These are phyloP conservation scores for Cyanoderma ruficeps DNA, from an alignment of 2,113 vertebrate genomes.

Conservation along the genomic window DNA sequence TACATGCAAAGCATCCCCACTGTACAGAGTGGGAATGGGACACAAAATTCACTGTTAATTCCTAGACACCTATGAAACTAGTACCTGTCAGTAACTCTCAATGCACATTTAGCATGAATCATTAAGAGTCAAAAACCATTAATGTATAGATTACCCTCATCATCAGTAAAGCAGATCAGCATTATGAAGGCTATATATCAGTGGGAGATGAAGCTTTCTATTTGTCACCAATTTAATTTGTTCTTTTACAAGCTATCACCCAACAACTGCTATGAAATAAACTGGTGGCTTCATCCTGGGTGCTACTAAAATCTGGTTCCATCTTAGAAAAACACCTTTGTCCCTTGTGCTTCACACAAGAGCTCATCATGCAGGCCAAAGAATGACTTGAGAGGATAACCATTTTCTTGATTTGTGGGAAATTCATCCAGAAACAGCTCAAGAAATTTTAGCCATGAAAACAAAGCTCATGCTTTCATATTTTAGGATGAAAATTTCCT, in stretches of 20 bases:
- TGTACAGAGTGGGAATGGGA: neutral
- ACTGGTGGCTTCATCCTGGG: neutral
- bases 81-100: neutral
- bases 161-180: neutral
- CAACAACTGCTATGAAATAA: neutral
- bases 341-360: neutral
- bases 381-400: neutral
- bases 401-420: neutral
- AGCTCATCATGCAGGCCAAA: neutral
- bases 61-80: neutral
- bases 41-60: neutral
- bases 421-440: neutral
- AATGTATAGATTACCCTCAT: neutral
- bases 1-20: neutral
- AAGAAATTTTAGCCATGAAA: neutral
- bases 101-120: neutral
- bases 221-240: neutral
- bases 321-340: neutral
- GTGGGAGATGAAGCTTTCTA: neutral
- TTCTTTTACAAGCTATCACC: neutral
- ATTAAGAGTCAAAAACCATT: neutral
- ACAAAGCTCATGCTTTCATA: neutral
- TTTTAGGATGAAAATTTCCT: neutral
- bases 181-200: neutral
- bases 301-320: neutral